Conservation (phyloP, 2,888 invertebrate species). For the Biston betularia region DNA sequence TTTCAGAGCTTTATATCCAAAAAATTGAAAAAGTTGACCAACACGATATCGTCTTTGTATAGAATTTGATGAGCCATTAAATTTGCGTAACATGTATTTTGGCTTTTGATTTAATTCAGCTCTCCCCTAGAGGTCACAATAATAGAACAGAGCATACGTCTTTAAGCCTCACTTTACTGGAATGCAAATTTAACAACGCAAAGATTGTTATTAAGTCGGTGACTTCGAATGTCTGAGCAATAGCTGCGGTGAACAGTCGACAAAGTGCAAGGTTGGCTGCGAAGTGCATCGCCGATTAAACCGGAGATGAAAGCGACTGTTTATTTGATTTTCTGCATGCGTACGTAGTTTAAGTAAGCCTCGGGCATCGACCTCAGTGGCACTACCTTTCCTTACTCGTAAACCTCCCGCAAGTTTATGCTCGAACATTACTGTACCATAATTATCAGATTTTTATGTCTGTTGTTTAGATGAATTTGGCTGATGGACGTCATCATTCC, state of each 20-base stretch:
- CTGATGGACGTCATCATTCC: constrained; percentile 20
- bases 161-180: constrained; percentile 30
- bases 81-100: neutral
- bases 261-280: constrained; percentile 79
- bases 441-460: constrained; percentile 48
- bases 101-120: neutral
- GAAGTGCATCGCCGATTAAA: constrained; percentile 79
- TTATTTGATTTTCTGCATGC: constrained; percentile 79
- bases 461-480: constrained; percentile 42
- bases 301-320: constrained; percentile 82
- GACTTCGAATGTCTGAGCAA: constrained; percentile 69
- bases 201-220: constrained; percentile 66
- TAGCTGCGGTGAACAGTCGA: constrained; percentile 66
- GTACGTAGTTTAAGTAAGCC: constrained; percentile 71
- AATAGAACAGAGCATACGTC: neutral
- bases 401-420: constrained; percentile 56
- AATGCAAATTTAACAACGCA: constrained; percentile 64
- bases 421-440: constrained; percentile 46
- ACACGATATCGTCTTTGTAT: no score
- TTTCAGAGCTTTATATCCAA: neutral
- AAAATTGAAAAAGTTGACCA: neutral
- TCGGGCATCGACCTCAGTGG: constrained; percentile 63
- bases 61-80: neutral
- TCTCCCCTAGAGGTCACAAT: neutral
- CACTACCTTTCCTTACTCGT: constrained; percentile 58